Evolutionary conservation across 2,797 vertebrate genomes (phyloP), one percentile per base, ranked within the genome.

Genomic region (Lophotriccus pileatus): DNA sequence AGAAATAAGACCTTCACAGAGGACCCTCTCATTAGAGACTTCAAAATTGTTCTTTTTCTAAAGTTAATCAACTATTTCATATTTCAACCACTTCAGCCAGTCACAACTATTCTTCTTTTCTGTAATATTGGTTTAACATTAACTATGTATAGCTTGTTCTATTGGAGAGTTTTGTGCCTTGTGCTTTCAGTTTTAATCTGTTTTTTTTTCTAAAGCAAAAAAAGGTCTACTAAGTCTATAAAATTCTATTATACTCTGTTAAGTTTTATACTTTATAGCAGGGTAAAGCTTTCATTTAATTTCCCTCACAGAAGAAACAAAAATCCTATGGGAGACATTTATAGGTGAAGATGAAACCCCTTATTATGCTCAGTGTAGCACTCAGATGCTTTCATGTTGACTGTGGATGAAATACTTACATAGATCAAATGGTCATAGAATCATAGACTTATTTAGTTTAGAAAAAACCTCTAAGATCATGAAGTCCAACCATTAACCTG

Each of bases 1-100:
- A 95, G 76, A 91, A 94, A 88, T 41, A 87, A 88, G 50, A 90
- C 25, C 56, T 68, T 90, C n/a, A 34, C 49, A 50, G 58, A 79
- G 27, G 44, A 75, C 34, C 30, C 30, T 91, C 20, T 88, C 25
- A 43, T 95, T 85, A 85, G 43, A 36, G 44, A 55, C 13, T 66
- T 76, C 13, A 77, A 78, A 86, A 94, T 28, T 19, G 28, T 37
- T 82, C 5, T 78, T 94, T 90, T 91, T 44, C 43, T 86, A 43
- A 93, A 84, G 32, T 63, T 64, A 73, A 88, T 91, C 12, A 62
- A 27, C 34, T 50, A 19, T 88, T 81, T 93, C 2, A 43, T 93
- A 84, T 91, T 81, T 91, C 74, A 81, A 8, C 46, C 24, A 24
- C 17, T 79, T 87, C 44, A 89, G 22, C 36, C 37, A 82, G 67